Base-by-base conservation (phyloP, 2,113 vertebrate genomes). In the Ursus arctos region DNA sequence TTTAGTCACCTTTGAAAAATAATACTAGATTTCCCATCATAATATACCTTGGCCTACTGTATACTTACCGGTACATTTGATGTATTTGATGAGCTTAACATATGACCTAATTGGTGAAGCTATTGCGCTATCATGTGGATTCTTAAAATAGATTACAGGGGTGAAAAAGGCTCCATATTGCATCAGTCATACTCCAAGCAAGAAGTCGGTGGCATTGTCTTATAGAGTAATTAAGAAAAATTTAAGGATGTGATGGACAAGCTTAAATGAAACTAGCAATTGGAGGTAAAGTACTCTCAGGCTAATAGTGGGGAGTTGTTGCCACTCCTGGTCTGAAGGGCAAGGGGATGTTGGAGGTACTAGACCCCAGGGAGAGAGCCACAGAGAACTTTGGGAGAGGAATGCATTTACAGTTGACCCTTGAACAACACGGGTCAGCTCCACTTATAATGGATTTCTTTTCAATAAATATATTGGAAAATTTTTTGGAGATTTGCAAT, bases 1-100 rank as follows among this genome's bases (percentile, higher is more conserved):
- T 91, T 94, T 71, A 85, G n/a, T 92, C 12, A 65, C 43, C 13
- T 79, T 83, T 43, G 57, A 33, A 93, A 95, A 95, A 53, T 72
- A 69, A 31, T 59, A 43, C 22, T 87, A 83, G n/a, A 36, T 59
- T 91, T 82, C n/a, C n/a, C 11, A 79, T 80, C 53, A 83, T 94
- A 21, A 19, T 36, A 88, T 43, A 7, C 5, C 51, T 59, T 82
- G 12, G 53, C 6, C 28, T 74, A 26, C 5, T 97, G 1, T 33
- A 85, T 31, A 49, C 9, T 85, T 36, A 76, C 9, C 63, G 11
- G 11, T 59, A 87, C 6, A 69, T 7, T 83, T 61, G 86, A 71
- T 83, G 28, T 72, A 21, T 69, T 55, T 80, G 16, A 89, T 43
- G 24, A 74, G 16, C 10, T 22, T 16, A 67, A 53, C 3, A 69